phyloP scores from a whole-genome alignment of 1,140 invertebrate species.

The Drosophila truncata region DNA sequence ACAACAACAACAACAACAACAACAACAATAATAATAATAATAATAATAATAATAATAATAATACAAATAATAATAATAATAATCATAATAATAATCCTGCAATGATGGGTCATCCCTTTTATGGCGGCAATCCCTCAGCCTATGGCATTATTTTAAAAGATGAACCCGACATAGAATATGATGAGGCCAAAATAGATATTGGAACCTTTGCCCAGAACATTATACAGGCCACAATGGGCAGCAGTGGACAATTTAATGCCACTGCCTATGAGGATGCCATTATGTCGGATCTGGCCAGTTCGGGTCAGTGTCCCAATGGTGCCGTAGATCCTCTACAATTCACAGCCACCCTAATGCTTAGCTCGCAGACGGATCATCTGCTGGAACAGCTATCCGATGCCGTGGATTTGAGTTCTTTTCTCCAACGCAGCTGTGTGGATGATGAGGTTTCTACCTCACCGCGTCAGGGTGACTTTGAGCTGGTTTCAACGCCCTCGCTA shows the following conservation, averaged over 20 bases:
- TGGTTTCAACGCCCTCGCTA: slow-evolving; percentile 87
- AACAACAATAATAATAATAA: slow-evolving; percentile 13
- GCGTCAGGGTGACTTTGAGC: slow-evolving; percentile 86
- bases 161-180: slow-evolving; percentile 91
- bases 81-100: not conserved
- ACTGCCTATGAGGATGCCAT: slow-evolving; percentile 91
- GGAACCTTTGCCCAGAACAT: slow-evolving; percentile 85
- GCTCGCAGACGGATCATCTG: slow-evolving; percentile 90
- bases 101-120: slow-evolving; percentile 89
- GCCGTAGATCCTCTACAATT: slow-evolving; percentile 92
- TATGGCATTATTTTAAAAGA: slow-evolving; percentile 92
- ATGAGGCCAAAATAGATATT: slow-evolving; percentile 89
- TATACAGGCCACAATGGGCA: slow-evolving; percentile 85
- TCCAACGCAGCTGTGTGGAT: slow-evolving; percentile 89
- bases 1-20: slow-evolving; percentile 11
- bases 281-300: slow-evolving; percentile 92
- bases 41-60: too few relatives aligned
- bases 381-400: slow-evolving; percentile 90
- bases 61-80: too few relatives aligned
- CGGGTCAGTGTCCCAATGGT: slow-evolving; percentile 67
- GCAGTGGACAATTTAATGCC: slow-evolving; percentile 86
- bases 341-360: slow-evolving; percentile 92
- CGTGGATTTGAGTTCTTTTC: slow-evolving; percentile 89
- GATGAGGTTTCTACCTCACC: slow-evolving; percentile 86
- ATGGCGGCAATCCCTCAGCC: slow-evolving; percentile 90